Evolutionary conservation across 2,797 vertebrate species (phyloP), one percentile per base, ranked within the genome.

Genomic region (Threskiornis aethiopicus): DNA sequence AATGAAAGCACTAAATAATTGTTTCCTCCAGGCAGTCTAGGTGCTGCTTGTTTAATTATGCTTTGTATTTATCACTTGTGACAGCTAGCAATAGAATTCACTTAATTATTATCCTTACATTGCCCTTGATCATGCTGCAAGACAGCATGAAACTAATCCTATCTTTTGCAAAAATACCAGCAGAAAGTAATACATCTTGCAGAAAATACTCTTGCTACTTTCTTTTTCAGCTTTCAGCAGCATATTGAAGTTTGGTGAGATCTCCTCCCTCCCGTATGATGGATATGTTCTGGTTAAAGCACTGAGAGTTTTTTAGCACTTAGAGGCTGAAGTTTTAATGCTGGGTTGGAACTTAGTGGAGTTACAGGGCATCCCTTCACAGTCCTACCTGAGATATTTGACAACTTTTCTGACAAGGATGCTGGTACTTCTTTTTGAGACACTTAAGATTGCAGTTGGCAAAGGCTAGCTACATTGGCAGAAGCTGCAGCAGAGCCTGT

Each of bases 1-100:
- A 76, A 81, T 84, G 88, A 92, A 96, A 91, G 44, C 69, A 35
- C 58, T 91, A 91, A 96, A 90, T 96, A 96, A 94, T 93, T 94
- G 72, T 91, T 94, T 94, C 62, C 70, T 95, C n/a, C 64, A 57
- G 87, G 93, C 94, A 73, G 37, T 62, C 59, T 92, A 83, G 80
- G 61, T 94, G 77, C 41, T 0, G 2, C 62, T 91, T 87, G 52
- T 88, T 97, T 90, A 95, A 89, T 94, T 96, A 86, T 88, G 82
- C 89, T 35, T 95, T 83, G 33, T 95, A 75, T 93, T 92, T 97
- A 89, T 96, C 90, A 76, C 59, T 95, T 54, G 57, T 73, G 87
- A 89, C 73, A 93, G 64, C 35, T 75, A 71, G 83, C 80, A 66
- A 49, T 94, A 76, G 90, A 92, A 89, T 81, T 95, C 35, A 46